These are phyloP conservation scores for Ctenochaetus hawaiiensis DNA, from an alignment of 2,797 vertebrate genomes.

Conservation along the genomic window DNA sequence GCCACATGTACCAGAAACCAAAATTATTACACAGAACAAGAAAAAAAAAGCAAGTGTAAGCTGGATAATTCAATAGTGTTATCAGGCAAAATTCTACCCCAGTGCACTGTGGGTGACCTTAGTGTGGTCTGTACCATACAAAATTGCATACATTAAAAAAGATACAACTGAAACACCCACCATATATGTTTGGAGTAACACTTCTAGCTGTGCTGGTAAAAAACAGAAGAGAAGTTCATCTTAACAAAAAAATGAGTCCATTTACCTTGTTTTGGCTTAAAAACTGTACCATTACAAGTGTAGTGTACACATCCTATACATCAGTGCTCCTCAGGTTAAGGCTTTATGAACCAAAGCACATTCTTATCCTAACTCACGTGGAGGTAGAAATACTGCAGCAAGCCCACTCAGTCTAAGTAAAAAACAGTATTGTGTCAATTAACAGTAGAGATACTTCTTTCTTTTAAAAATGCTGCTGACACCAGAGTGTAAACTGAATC, in stretches of 20 bases:
- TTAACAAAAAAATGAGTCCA: slow-evolving; percentile 71
- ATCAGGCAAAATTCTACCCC: slow-evolving; percentile 62
- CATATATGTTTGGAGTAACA: slow-evolving; percentile 63
- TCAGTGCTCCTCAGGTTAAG: slow-evolving; percentile 82
- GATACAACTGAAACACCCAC: slow-evolving; percentile 49
- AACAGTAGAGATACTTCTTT: slow-evolving; percentile 45
- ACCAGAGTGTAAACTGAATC: slow-evolving; percentile 43
- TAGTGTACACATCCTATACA: slow-evolving; percentile 82
- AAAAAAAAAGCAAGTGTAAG: slow-evolving; percentile 58
- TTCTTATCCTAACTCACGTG: slow-evolving; percentile 76
- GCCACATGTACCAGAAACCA: slow-evolving; percentile 58
- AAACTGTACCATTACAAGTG: slow-evolving; percentile 82
- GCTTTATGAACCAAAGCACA: slow-evolving; percentile 79
- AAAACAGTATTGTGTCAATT: slow-evolving; percentile 45
- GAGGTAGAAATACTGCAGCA: slow-evolving; percentile 83
- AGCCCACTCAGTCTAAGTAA: slow-evolving; percentile 61
- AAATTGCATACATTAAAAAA: slow-evolving; percentile 51
- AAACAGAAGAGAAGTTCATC: slow-evolving; percentile 64
- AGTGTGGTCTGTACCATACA: slow-evolving; percentile 73
- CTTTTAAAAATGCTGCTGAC: slow-evolving; percentile 45
- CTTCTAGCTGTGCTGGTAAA: slow-evolving; percentile 63
- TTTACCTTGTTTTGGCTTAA: slow-evolving; percentile 75
- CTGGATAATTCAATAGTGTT: slow-evolving; percentile 73
- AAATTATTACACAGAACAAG: slow-evolving; percentile 55
- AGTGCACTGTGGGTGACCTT: slow-evolving; percentile 67